phyloP scores from a whole-genome alignment of 37 sponge, comb jelly and placozoan species.

The Theonella swinhoei region DNA sequence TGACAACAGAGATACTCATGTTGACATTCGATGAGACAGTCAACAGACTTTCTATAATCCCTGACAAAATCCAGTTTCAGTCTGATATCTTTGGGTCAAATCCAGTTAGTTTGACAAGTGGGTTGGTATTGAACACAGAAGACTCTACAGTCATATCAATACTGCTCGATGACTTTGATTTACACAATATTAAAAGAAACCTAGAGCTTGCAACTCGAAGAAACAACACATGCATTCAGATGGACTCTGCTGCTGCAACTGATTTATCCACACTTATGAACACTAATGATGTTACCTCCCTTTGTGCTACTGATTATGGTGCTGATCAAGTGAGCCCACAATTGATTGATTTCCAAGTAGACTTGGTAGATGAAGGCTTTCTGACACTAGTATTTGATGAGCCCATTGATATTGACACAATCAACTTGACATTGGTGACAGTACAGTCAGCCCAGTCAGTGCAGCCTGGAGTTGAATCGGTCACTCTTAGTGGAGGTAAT shows the following conservation, averaged over 20 bases:
- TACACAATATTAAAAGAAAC: constrained; percentile 67
- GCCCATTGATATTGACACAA: constrained; percentile 72
- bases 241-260: constrained; percentile 9
- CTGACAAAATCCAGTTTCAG: constrained; percentile 40
- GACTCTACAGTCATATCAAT: constrained; percentile 67
- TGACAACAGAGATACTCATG: constrained; percentile 70
- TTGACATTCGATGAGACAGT: constrained; percentile 92
- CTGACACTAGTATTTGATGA: constrained; percentile 83
- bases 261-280: constrained; percentile 50
- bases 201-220: constrained; percentile 51
- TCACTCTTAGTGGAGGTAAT: constrained; percentile 78
- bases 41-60: constrained; percentile 32
- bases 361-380: constrained; percentile 50
- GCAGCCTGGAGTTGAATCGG: constrained; percentile 15
- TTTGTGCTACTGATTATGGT: constrained; percentile 32
- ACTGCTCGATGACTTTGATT: constrained; percentile 33
- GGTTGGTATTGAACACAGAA: constrained; percentile 8
- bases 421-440: constrained; percentile 68
- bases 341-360: constrained; percentile 56
- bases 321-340: constrained; percentile 66
- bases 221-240: constrained; percentile 77
- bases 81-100: constrained; percentile 19
- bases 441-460: constrained; percentile 35
- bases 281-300: not conserved
- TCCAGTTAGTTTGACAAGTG: constrained; percentile 24